Evolutionary conservation across 2,888 invertebrate species (phyloP), one percentile per base, ranked within the genome.

Genomic region (Synergus japonicus): DNA sequence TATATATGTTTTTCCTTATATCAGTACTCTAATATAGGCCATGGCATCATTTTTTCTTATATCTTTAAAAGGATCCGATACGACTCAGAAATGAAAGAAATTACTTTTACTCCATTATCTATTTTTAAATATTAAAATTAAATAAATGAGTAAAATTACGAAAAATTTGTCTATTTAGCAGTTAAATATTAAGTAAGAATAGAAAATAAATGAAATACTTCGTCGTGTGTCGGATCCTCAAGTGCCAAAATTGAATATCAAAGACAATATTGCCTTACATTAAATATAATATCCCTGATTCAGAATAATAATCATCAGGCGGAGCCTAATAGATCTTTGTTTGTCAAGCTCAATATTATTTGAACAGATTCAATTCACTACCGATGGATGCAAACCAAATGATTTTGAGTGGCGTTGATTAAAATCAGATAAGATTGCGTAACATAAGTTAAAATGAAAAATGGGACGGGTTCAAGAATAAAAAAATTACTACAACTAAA

Each of bases 1-100:
- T 78, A 77, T 73, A 76, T 73, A 73, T 73, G 29, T 73, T 73
- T 69, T 73, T 78, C 69, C 60, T 79, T 79, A 15, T 76, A 15
- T 76, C 49, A 63, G 43, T 43, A 44, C 22, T 58, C 87, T 90
- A 89, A 86, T 87, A 80, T 90, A 91, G 91, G 91, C 90, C 90
- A 90, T 89, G 87, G 86, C 85, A 85, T 89, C 87, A 85, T 88
- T 85, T 78, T 85, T 78, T 85, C 83, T 85, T 84, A 86, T 82
- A 84, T 85, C 54, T 54, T 86, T 85, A 85, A 83, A 85, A 85
- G 86, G 85, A 83, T 83, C 85, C 85, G 81, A 87, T 67, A 46
- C 46, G 7, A 46, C 9, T 22, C 5, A 18, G 15, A n/a, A 43
- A 44, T 66, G 44, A n/a, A 18, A 44, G 10, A 41, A 66, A 43